Evolutionary conservation across 2,888 invertebrate genomes (phyloP), one percentile per base, ranked within the genome.

Genomic region (Cactoblastis cactorum): DNA sequence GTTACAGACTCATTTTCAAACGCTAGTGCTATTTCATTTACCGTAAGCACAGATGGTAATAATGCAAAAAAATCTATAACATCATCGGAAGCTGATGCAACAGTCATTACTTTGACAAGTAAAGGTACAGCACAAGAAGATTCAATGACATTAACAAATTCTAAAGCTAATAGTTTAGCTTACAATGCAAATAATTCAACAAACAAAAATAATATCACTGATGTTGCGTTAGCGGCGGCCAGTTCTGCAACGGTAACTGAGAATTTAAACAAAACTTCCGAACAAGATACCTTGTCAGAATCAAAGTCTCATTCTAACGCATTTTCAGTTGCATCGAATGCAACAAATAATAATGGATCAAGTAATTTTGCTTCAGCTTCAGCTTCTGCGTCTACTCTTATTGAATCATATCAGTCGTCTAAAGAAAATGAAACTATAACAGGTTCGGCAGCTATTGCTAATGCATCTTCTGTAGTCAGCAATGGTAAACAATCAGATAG

Each of bases 351-450:
- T 12, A 32, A 32, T 19, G 22, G 28, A 17, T 12, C 22, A 14
- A 24, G 11, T 48, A 28, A 48, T 48, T 38, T 32, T n/a, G 24
- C 38, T 37, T 17, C 15, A n/a, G 48, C 47, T 1, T 22, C 24
- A 11, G 47, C 28, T 15, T n/a, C 9, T 38, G 47, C 37, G 24
- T 12, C 24, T 1, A 17, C 37, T 22, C 14, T 38, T 5, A 48
- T 28, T 17, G 11, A 38, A n/a, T 15, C 38, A 38, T 38, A 38
- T 48, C 18, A 48, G 11, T 11, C 15, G 11, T 18, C 37, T 14
- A 35, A 12, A 4, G 47, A 24, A 37, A 11, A 35, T 9, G 24
- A 37, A 1, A 22, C 35, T 37, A 47, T 47, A 1, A 34, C 28
- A 15, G 32, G 28, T 15, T 43, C 43, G 11, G 41, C 12, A 15